Base-by-base conservation (phyloP, 2,888 invertebrate genomes). In the Ferdinandea cuprea region DNA sequence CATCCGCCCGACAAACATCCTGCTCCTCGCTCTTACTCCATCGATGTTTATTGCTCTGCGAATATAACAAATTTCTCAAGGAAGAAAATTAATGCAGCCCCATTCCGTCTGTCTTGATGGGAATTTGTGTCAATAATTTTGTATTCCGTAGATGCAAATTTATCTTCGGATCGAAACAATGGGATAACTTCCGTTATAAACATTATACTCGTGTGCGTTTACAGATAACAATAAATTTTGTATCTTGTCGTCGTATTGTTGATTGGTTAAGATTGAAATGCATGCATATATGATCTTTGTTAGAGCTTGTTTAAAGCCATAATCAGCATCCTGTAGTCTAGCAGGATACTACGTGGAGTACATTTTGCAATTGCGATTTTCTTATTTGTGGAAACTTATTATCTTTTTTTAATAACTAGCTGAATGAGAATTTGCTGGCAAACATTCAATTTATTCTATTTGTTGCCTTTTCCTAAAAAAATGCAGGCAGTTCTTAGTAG, bases 121-220 rank as follows among this genome's bases (percentile, higher is more conserved):
- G 44, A 54, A 54, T 54, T 72, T 61, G 63, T 72, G 72, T 72
- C 72, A 63, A 63, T 72, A 54, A 63, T 72, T 72, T 63, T 46
- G 61, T 61, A 72, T 52, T 32, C 42, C 46, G 25, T 61, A 37
- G 44, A 72, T 63, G 32, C 50, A 59, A 28, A 46, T 52, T 44
- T 61, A 63, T 61, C 63, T 63, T 35, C 6, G 50, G 37, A 52
- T 17, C 25, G 52, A 61, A 61, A 40, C 35, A 63, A 52, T 44
- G 61, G 5, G 30, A 9, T 17, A 52, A 30, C 48, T 50, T 15
- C 17, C 19, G 8, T 3, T 17, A 37, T 13, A 19, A 5, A 42
- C 15, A 42, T 42, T 15, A n/a, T n/a, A n/a, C n/a, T n/a, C n/a
- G n/a, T n/a, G 42, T 59, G 17, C 21, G 40, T 15, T 7, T 28